These are phyloP conservation scores for Pterostichus madidus DNA, from an alignment of 2,888 invertebrate genomes.

Conservation along the genomic window DNA sequence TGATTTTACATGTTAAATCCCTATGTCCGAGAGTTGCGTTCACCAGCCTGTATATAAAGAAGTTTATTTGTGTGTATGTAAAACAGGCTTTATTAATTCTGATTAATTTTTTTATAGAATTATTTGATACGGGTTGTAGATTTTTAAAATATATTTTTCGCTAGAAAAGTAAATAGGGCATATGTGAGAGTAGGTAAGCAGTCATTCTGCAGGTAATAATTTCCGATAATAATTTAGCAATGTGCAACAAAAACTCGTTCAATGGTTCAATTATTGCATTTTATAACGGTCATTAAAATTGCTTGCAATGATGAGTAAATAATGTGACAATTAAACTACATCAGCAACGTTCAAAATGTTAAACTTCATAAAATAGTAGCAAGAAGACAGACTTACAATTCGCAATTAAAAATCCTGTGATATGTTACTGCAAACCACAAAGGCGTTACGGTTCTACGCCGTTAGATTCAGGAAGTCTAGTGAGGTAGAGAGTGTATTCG, in stretches of 20 bases:
- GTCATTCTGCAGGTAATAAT: slow-evolving; percentile 20
- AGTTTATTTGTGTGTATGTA: too few relatives aligned
- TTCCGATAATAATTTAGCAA: slow-evolving; percentile 10
- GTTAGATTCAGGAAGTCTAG: slow-evolving; percentile 44
- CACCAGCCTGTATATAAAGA: too few relatives aligned
- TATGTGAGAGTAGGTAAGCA: background rate
- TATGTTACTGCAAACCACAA: background rate
- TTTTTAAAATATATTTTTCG: background rate
- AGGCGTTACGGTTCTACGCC: background rate
- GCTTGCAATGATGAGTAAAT: slow-evolving; percentile 1
- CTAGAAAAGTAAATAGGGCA: slow-evolving; percentile 19
- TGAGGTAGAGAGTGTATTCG: background rate
- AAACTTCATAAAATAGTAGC: background rate
- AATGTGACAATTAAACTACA: slow-evolving; percentile 15
- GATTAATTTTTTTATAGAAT: background rate
- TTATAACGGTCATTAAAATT: slow-evolving; percentile 10
- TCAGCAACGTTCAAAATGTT: background rate
- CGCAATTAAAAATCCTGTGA: background rate
- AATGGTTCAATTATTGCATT: slow-evolving; percentile 11
- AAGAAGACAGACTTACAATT: background rate
- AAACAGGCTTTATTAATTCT: too few relatives aligned
- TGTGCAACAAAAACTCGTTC: background rate
- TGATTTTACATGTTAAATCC: too few relatives aligned
- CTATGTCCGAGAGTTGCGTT: too few relatives aligned
- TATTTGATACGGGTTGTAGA: slow-evolving; percentile 4